Base-by-base conservation (phyloP, 2,113 vertebrate genomes). In the Platysteira castanea region DNA sequence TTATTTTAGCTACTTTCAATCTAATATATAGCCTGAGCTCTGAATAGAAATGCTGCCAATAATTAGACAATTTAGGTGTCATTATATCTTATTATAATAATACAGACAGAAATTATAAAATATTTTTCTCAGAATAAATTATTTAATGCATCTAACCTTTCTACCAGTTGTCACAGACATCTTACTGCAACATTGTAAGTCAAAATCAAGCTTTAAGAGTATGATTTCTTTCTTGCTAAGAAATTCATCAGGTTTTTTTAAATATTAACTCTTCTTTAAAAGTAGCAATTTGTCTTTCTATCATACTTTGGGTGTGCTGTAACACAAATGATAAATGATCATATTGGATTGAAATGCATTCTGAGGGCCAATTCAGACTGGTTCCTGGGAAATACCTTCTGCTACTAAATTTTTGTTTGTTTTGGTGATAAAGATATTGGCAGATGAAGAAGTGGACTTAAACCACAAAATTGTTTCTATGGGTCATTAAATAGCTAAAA, bases 241-340 rank as follows among this genome's bases (percentile, higher is more conserved):
- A 91, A 67, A 33, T 20, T 7, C 35, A 24, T 20, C 0, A 0
- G 2, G 0, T 14, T 30, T 52, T 73, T 63, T 0, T 46, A 50
- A 87, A 63, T 10, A 46, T 7, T 22, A 15, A 9, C 3, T 68
- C 12, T 53, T 37, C 35, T 33, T 80, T 69, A 60, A 77, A 84
- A 76, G 14, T 19, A 61, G 9, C 2, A 65, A 65, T 67, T 67
- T 68, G 2, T 4, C 20, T 84, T 92, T 95, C 21, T 57, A 6
- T 74, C 28, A 30, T 16, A 64, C 39, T 82, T 87, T 50, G 13
- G 3, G 2, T 56, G 39, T 39, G 5, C 5, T 19, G 9, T 59
- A 78, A 82, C 2, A 63, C 59, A 91, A 82, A 75, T 50, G 39
- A 71, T 61, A 60, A 59, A 41, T 30, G 63, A 75, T 50, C 13